Base-by-base conservation (phyloP, 2,113 vertebrate genomes). In the Heterotis niloticus region DNA sequence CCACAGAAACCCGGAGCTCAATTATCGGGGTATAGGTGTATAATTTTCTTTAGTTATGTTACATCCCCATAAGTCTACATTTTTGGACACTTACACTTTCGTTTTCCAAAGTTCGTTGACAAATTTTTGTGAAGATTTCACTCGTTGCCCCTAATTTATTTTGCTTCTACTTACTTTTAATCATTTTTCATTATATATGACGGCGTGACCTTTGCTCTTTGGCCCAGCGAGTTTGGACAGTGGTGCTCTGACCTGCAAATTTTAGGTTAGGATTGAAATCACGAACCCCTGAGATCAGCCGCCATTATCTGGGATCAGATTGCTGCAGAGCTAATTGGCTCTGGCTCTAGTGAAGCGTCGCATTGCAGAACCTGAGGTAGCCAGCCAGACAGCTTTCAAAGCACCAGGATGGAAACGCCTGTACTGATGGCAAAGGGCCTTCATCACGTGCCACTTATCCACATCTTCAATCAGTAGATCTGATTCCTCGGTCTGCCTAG, bases 241-340 rank as follows among this genome's bases (percentile, higher is more conserved):
- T 44, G 34, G 3, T 11, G 10, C 18, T 12, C 17, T 69, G 67
- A 29, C 24, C 67, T 34, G 5, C 17, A 13, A 14, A 29, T 17
- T 72, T 7, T 34, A 23, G 69, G 34, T 72, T 28, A 56, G 44
- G 23, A 44, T 24, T 0, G 44, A 23, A 72, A 11, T 5, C 23
- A 17, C 24, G 34, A 23, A 23, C 44, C 51, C 34, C 28, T 62
- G 24, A 60, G 56, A 17, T 26, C 5, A 29, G 26, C 59, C 26
- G 16, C 5, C 60, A 29, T 29, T 56, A 29, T 10, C 23, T 28
- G 5, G 23, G 14, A 5, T 75, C 24, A 29, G 56, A 5, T 29
- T 28, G 23, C 54, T 29, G 56, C 10, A 62, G 56, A 60, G 17
- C 73, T 72, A 72, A 72, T 60, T 59, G 54, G 72, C 54, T 74